Base-by-base conservation (phyloP, 2,113 vertebrate genomes). In the Mastomys natalensis region DNA sequence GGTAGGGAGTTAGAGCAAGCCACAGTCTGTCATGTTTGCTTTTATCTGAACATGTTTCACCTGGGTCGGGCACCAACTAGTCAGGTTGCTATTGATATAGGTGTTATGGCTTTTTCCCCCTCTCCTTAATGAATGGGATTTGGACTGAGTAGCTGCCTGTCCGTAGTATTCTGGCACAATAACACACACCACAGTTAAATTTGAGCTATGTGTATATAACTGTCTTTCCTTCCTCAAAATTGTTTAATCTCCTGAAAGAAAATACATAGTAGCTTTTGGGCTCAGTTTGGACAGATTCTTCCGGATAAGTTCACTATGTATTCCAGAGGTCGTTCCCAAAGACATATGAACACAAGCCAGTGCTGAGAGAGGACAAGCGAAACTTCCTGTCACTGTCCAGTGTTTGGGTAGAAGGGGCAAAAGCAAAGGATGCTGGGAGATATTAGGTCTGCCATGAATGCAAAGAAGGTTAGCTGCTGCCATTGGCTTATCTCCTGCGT, bases 211-310 rank as follows among this genome's bases (percentile, higher is more conserved):
- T 22, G 1, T 58, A 2, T 12, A 13, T 22, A 19, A 34, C 13
- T 3, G 13, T 1, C 7, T 55, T 58, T 43, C n/a, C 74, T 78
- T 78, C 55, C 51, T 93, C 29, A n/a, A 68, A 74, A 48, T 6
- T n/a, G 7, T 60, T 93, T 55, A 26, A 34, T 19, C 74, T 95
- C 43, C 89, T 66, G 4, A 7, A 53, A 68, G 40, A 87, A 81
- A 72, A 90, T 26, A 81, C 6, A 87, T 16, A 58, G 53, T 77
- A 81, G 68, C 51, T 92, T 85, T 70, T 62, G 22, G 58, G 21
- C 91, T 96, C 74, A 53, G 51, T 68, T n/a, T 89, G 43, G 58
- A 58, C 15, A 37, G 11, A 76, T 40, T 72, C 66, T 89, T 95
- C 3, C 1, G 66, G n/a, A 19, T 45, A 40, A 81, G 9, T 70